A percentile compares a stretch with the other conserved stretches of the same genome.
phyloP scores from a whole-genome alignment of 64 coral and sea anemone species.

The Cladopsammia gracilis region DNA sequence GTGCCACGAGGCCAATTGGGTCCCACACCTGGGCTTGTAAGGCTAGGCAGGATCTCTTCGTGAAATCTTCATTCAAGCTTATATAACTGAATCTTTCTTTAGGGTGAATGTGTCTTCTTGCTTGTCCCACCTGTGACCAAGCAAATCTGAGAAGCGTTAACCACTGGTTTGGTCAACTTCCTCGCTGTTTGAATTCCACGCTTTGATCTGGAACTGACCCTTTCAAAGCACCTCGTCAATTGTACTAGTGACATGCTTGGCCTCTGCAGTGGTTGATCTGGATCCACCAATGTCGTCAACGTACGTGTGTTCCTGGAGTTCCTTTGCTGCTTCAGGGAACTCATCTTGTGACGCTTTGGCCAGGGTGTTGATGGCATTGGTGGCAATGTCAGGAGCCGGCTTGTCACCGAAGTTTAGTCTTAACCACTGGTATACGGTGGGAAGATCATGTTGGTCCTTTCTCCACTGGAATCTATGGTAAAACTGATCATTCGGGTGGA shows the following conservation, averaged over 20 bases:
- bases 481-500: neutral
- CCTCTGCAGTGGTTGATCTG: neutral
- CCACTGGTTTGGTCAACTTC: neutral
- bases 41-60: conserved; percentile 22
- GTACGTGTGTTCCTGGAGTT: neutral
- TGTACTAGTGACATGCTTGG: neutral
- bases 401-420: no score
- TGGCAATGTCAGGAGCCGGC: neutral
- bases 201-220: no score
- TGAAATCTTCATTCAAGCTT: neutral
- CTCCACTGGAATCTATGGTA: no score
- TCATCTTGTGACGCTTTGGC: no score
- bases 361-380: neutral
- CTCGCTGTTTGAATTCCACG: no score
- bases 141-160: neutral
- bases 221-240: no score
- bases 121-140: conserved; percentile 5
- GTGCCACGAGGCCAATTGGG: neutral
- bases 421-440: no score
- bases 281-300: neutral
- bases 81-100: conserved; percentile 3
- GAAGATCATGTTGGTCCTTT: no score
- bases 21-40: conserved; percentile 30
- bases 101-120: neutral
- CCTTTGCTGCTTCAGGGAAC: neutral